Conservation (phyloP, 2,113 vertebrate species). For the Merops nubicus region DNA sequence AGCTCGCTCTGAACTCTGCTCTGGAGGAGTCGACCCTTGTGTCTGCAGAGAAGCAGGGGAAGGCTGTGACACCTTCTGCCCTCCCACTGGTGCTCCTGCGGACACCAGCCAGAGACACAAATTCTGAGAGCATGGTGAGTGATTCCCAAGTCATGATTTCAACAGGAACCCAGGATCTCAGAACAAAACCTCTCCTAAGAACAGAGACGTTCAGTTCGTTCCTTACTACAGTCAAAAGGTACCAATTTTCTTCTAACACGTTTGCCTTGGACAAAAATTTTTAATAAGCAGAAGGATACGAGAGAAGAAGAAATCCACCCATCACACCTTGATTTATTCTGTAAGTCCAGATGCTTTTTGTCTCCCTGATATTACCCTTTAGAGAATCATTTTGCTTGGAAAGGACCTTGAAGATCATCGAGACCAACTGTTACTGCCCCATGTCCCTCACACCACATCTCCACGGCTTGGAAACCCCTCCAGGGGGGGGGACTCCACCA, state of each 20-base stretch:
- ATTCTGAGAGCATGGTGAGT: background rate
- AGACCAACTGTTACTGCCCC: no score
- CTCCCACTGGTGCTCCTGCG: background rate
- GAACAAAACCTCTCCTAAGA: background rate
- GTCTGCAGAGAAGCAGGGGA: background rate
- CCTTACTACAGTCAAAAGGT: background rate
- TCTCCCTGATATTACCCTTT: background rate
- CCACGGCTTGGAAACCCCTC: no score
- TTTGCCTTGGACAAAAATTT: background rate
- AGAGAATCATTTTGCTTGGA: no score
- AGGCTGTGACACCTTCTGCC: background rate
- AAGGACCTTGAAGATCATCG: no score
- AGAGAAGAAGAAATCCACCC: background rate
- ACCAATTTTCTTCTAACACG: background rate
- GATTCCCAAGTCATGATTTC: background rate
- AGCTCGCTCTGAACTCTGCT: background rate
- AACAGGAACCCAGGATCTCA: fast-evolving
- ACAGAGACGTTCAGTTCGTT: background rate
- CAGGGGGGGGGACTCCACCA: no score
- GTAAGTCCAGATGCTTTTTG: background rate
- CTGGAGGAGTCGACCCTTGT: fast-evolving
- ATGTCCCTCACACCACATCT: no score
- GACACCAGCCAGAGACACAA: background rate
- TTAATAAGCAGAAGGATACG: background rate
- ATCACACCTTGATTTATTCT: background rate